Base-by-base conservation (phyloP, 2,113 vertebrate species). In the Charadrius vociferus region DNA sequence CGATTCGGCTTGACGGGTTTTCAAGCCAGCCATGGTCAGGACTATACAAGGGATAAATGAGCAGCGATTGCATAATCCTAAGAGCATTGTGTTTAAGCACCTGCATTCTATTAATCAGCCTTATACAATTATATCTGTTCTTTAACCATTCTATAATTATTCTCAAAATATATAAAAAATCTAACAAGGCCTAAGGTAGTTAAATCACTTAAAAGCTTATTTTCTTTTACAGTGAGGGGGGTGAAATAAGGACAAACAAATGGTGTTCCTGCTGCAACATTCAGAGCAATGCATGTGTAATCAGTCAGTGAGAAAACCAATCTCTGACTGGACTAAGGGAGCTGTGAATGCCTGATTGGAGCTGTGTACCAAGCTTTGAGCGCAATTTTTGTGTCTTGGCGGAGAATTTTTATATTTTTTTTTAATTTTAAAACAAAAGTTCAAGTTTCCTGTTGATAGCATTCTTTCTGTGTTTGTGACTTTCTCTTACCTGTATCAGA, bases 361-460 rank as follows among this genome's bases (percentile, higher is more conserved):
- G 22, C 22, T 59, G 34, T 15, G 32, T 30, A 62, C 14, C 21
- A 52, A 85, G 10, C 30, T 41, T 0, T 68, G 19, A 79, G 21
- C 0, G 0, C 24, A 22, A 6, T 29, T 92, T 83, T n/a, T 77
- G 8, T 73, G 30, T 36, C 22, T 80, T 26, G 14, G 10, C 10
- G 13, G 22, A 73, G 9, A 71, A 43, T 27, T 85, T 79, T 58
- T 65, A 0, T 24, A 15, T 30, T 2, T 20, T 17, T 73, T 87
- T 61, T 47, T 36, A 55, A 15, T 71, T 84, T 88, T 58, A 9
- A 61, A 80, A 39, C 5, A 37, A 29, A 81, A 71, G 3, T 16
- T 62, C 5, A 6, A 1, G 4, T 83, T 90, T 83, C n/a, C 9
- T 0, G 0, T 29, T 83, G 8, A 14, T 74, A 30, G 7, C 16